These are phyloP conservation scores for Cerceris rybyensis DNA, from an alignment of 2,888 invertebrate genomes.

Conservation along the genomic window DNA sequence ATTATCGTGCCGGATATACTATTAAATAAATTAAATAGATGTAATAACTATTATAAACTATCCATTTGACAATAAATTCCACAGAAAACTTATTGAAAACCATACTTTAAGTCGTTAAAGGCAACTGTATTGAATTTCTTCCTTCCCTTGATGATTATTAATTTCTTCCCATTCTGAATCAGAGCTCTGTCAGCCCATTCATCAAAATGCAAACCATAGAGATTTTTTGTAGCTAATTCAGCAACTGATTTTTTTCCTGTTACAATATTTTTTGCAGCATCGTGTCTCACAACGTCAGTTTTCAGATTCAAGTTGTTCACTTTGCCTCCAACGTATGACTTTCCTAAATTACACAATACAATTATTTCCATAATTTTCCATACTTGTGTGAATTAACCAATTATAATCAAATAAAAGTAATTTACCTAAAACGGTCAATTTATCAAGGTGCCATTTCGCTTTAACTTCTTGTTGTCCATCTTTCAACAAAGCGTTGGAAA, in stretches of 20 bases:
- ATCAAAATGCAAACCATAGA: constrained; percentile 82
- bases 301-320: constrained; percentile 83
- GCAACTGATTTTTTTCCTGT: constrained; percentile 81
- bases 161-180: constrained; percentile 69
- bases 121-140: constrained; percentile 79
- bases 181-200: constrained; percentile 82
- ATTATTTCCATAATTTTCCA: background rate
- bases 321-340: constrained; percentile 73
- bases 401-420: background rate
- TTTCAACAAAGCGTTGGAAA: constrained; percentile 83
- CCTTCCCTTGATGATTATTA: constrained; percentile 81
- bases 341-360: constrained; percentile 68
- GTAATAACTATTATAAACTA: constrained; percentile 2
- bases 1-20: constrained; percentile 76
- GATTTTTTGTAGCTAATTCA: constrained; percentile 77
- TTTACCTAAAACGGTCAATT: constrained; percentile 66
- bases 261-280: constrained; percentile 79
- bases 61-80: too few relatives aligned
- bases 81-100: too few relatives aligned
- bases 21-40: background rate
- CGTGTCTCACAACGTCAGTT: constrained; percentile 83
- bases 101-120: constrained; percentile 80
- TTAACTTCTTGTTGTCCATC: constrained; percentile 82
- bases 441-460: constrained; percentile 81
- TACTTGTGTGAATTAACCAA: background rate